Conservation (phyloP, 2,888 invertebrate genomes). For the Pristionchus japonicus region DNA sequence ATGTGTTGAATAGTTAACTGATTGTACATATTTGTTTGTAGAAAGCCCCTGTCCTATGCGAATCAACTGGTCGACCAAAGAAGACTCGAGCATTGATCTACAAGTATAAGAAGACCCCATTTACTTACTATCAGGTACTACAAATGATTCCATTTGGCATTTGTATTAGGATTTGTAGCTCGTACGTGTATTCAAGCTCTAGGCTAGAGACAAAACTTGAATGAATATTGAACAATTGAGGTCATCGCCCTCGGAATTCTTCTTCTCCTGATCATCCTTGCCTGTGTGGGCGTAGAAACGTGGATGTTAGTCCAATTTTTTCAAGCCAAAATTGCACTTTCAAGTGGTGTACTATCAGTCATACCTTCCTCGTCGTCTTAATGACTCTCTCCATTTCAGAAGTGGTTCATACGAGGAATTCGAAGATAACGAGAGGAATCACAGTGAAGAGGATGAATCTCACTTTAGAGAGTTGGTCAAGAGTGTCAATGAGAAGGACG, state of each 20-base stretch:
- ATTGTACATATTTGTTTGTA: background rate
- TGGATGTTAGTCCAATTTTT: conserved; percentile 49
- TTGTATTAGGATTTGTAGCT: too few relatives aligned
- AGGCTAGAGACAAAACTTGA: too few relatives aligned
- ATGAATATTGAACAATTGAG: too few relatives aligned
- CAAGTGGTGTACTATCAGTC: too few relatives aligned
- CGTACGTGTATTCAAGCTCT: too few relatives aligned
- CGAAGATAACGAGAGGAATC: background rate
- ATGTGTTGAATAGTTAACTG: background rate
- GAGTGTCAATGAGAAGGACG: conserved; percentile 4
- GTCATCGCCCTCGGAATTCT: conserved; percentile 48
- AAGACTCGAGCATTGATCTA: background rate
- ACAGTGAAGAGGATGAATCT: conserved; percentile 43
- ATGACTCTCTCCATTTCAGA: conserved; percentile 6
- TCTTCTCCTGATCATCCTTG: conserved; percentile 49
- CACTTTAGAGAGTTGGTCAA: conserved; percentile 48
- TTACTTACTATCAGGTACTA: conserved; percentile 11
- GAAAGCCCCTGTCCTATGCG: background rate
- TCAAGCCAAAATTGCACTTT: too few relatives aligned
- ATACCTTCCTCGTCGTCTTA: too few relatives aligned
- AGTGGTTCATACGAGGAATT: background rate
- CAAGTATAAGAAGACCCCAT: conserved; percentile 39
- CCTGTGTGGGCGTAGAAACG: conserved; percentile 50
- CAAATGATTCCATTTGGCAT: background rate
- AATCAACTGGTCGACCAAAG: background rate